Evolutionary conservation across 92 coral and sea anemone species (phyloP).

Genomic region (Porites rus): DNA sequence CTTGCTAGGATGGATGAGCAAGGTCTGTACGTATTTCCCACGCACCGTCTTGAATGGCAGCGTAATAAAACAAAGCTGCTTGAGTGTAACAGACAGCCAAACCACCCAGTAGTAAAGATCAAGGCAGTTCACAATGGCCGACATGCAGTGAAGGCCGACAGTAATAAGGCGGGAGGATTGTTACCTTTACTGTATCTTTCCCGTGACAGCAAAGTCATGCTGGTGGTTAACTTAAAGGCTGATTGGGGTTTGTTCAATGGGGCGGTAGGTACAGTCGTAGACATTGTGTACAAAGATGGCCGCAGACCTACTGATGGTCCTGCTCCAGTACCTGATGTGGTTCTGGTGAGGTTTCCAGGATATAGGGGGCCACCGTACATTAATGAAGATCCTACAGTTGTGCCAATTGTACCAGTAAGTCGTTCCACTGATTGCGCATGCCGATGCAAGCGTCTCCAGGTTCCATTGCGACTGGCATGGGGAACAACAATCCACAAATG

Average conservation of each 20-base stretch:
- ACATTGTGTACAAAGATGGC: conserved; percentile 32
- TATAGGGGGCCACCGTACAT: conserved; percentile 44
- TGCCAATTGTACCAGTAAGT: conserved; percentile 53
- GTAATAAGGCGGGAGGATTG: conserved; percentile 58
- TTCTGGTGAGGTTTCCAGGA: conserved; percentile 43
- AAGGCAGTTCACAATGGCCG: conserved; percentile 41
- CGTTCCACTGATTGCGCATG: conserved; percentile 3
- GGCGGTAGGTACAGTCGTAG: conserved; percentile 51
- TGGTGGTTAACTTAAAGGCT: conserved; percentile 42
- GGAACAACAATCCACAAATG: not conserved
- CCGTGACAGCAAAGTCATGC: conserved; percentile 51
- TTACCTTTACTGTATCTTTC: conserved; percentile 47
- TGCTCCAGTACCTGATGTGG: conserved; percentile 18
- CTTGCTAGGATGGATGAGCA: conserved; percentile 51
- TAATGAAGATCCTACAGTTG: conserved; percentile 32
- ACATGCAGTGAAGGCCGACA: conserved; percentile 47
- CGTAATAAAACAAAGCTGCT: conserved; percentile 41
- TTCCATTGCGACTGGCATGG: not conserved
- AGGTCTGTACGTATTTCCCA: conserved; percentile 58
- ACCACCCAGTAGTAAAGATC: conserved; percentile 49
- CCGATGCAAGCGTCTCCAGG: not conserved
- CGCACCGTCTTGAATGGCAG: conserved; percentile 57
- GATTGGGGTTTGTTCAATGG: conserved; percentile 56
- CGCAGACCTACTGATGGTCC: conserved; percentile 39
- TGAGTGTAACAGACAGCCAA: conserved; percentile 24